phyloP scores from a whole-genome alignment of 2,113 vertebrate genomes.

The Anas platyrhynchos region DNA sequence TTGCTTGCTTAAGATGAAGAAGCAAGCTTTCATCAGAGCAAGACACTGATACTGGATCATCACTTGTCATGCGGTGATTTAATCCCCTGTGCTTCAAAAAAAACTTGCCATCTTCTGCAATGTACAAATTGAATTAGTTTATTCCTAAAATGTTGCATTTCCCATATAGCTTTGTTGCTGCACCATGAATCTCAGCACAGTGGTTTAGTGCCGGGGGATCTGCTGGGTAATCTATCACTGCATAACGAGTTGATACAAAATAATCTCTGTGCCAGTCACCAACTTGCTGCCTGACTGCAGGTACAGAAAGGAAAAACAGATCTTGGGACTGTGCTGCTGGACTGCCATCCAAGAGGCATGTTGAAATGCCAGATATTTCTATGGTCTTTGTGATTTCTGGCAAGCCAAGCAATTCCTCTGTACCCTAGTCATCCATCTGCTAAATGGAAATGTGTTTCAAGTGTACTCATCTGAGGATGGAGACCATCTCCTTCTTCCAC shows the following conservation, averaged over 20 bases:
- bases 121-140: background rate
- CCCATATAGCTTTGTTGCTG: background rate
- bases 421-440: background rate
- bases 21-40: background rate
- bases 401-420: background rate
- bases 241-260: background rate
- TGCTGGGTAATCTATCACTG: background rate
- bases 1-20: background rate
- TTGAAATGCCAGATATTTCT: background rate
- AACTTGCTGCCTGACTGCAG: background rate
- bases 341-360: background rate
- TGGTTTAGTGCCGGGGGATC: background rate
- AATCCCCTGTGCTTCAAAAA: background rate
- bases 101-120: background rate
- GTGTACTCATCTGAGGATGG: background rate
- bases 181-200: background rate
- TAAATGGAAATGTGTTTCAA: background rate
- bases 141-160: background rate
- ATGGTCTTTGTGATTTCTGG: background rate
- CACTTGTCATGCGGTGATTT: background rate
- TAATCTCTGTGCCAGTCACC: background rate
- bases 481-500: background rate
- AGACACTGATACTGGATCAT: background rate
- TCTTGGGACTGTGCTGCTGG: background rate
- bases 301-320: background rate